phyloP scores from a whole-genome alignment of 53 echinoderm and acorn worm genomes.

The Hippasteria phrygiana region DNA sequence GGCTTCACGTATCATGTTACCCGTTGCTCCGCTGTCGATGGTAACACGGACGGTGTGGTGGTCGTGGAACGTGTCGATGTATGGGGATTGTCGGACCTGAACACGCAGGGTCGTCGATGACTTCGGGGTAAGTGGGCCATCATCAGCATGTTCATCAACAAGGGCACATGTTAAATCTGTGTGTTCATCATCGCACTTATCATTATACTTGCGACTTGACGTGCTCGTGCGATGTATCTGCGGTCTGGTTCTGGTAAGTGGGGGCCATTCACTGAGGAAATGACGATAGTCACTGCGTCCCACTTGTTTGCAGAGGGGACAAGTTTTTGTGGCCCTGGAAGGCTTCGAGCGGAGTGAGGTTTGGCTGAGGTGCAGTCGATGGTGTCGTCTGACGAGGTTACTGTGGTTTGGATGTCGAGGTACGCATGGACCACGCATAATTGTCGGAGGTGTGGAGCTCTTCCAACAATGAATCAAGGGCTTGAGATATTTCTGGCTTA shows the following conservation, averaged over 20 bases:
- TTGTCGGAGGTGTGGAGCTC: slow-evolving; percentile 22
- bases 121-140: neutral
- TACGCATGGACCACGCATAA: slow-evolving; percentile 15
- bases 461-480: slow-evolving; percentile 63
- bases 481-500: slow-evolving; percentile 78
- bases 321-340: neutral
- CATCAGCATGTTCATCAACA: neutral
- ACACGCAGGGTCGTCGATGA: slow-evolving; percentile 40
- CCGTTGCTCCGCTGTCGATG: slow-evolving; percentile 71
- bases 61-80: slow-evolving; percentile 56
- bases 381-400: neutral
- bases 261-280: slow-evolving; percentile 49
- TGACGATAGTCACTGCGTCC: neutral
- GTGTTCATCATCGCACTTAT: neutral
- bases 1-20: slow-evolving; percentile 47
- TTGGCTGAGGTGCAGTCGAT: too few relatives aligned
- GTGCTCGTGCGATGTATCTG: neutral
- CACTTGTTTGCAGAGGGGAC: neutral
- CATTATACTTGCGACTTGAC: neutral
- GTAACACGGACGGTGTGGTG: slow-evolving; percentile 52
- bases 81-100: slow-evolving; percentile 63
- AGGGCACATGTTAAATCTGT: neutral
- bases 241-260: slow-evolving; percentile 21
- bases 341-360: neutral
- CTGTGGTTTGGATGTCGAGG: neutral